A percentile compares a stretch with the other conserved stretches of the same genome.
Evolutionary conservation across 1,140 invertebrate genomes (phyloP).

Genomic region (Asbolus verrucosus): DNA sequence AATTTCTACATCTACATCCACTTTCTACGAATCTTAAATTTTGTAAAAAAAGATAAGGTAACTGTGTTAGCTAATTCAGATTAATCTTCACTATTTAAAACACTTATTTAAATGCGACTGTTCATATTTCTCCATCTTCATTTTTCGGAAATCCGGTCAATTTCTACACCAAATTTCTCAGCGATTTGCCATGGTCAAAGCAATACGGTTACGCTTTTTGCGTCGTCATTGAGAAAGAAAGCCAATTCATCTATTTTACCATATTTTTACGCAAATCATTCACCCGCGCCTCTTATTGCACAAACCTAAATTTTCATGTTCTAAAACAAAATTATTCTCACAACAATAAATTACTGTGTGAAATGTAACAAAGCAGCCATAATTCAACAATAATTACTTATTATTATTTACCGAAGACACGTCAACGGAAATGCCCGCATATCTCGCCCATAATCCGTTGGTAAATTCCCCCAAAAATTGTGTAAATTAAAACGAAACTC

Average conservation of each 20-base stretch:
- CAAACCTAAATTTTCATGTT: constrained; percentile 25
- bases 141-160: constrained; percentile 3
- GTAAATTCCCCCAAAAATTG: constrained; percentile 27
- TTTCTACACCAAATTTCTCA: background rate
- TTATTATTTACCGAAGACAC: background rate
- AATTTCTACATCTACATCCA: too few relatives aligned
- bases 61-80: too few relatives aligned
- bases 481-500: constrained; percentile 37
- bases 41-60: too few relatives aligned
- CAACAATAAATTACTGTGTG: background rate
- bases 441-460: constrained; percentile 22
- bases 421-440: constrained; percentile 25
- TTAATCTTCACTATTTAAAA: too few relatives aligned
- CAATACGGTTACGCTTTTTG: constrained; percentile 11
- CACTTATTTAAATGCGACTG: too few relatives aligned
- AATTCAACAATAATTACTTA: background rate
- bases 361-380: constrained; percentile 12
- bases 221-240: constrained; percentile 13
- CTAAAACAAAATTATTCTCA: constrained; percentile 20
- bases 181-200: background rate
- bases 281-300: background rate
- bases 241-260: background rate
- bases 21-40: too few relatives aligned
- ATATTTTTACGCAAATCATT: background rate
- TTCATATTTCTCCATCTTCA: too few relatives aligned